Evolutionary conservation across 2,113 vertebrate genomes (phyloP).

Genomic region (Siniperca chuatsi): DNA sequence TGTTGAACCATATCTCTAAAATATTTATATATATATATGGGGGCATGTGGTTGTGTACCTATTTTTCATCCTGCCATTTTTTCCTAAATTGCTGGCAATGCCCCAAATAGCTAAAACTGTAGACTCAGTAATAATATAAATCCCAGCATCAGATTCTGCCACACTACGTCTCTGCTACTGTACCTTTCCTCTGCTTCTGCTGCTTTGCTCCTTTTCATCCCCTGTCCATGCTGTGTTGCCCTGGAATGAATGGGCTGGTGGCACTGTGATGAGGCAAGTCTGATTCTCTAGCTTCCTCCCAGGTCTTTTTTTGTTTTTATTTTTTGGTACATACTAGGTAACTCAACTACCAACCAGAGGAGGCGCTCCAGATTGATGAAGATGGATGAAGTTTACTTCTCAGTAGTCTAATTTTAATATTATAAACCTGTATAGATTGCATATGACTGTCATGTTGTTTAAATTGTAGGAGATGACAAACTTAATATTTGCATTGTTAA

Average conservation of each 20-base stretch:
- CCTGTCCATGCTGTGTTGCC: slow-evolving; percentile 51
- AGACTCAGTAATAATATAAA: too few relatives aligned
- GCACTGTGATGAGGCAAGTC: slow-evolving; percentile 16
- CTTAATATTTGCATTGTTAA: slow-evolving; percentile 11
- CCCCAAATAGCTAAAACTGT: not conserved
- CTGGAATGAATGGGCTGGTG: slow-evolving; percentile 57
- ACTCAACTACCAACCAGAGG: slow-evolving; percentile 10
- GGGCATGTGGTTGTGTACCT: not conserved
- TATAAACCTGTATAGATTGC: not conserved
- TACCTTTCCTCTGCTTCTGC: slow-evolving; percentile 45
- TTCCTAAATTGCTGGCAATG: not conserved
- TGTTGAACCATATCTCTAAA: not conserved
- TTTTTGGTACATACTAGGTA: not conserved
- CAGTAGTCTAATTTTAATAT: not conserved
- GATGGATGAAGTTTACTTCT: slow-evolving; percentile 10
- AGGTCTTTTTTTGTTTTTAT: not conserved
- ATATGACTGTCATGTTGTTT: not conserved
- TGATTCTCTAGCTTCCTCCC: slow-evolving; percentile 38
- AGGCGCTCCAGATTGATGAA: slow-evolving; percentile 31
- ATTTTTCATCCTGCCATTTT: not conserved
- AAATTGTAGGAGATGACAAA: not conserved
- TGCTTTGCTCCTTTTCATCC: slow-evolving; percentile 55
- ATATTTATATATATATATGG: not conserved
- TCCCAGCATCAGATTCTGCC: slow-evolving; percentile 56
- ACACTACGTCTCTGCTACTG: slow-evolving; percentile 40